A percentile compares a stretch with the other conserved stretches of the same genome.
phyloP scores from a whole-genome alignment of 2,797 vertebrate species.

The Eleutherodactylus coqui region DNA sequence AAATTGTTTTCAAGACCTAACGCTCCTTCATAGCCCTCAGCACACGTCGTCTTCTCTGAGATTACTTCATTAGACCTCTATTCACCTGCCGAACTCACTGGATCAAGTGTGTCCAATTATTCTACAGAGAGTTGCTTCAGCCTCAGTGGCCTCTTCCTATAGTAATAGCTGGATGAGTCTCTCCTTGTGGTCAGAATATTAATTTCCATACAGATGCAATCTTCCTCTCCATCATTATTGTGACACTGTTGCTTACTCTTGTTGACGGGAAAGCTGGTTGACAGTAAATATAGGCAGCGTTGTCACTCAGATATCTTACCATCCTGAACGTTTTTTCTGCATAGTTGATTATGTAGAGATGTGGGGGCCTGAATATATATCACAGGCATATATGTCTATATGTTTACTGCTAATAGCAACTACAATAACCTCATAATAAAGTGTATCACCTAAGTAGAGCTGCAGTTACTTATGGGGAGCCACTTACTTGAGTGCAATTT shows the following conservation, averaged over 20 bases:
- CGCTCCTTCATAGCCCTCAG: neutral
- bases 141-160: neutral
- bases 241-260: neutral
- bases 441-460: too few species aligned
- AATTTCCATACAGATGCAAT: conserved; percentile 21
- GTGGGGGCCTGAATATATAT: too few species aligned
- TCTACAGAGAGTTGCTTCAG: conserved; percentile 37
- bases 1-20: neutral
- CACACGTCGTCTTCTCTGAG: neutral
- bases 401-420: too few species aligned
- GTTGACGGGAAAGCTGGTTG: too few species aligned
- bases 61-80: conserved; percentile 42
- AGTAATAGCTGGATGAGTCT: conserved; percentile 35
- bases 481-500: too few species aligned
- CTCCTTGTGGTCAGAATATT: conserved; percentile 44
- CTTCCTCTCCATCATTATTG: neutral
- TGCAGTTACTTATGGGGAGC: too few species aligned
- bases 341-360: too few species aligned
- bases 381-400: too few species aligned
- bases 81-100: conserved; percentile 40
- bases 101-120: conserved; percentile 55
- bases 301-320: too few species aligned
- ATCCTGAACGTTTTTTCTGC: too few species aligned
- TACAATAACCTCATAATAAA: too few species aligned
- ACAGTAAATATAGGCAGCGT: too few species aligned